A percentile compares a stretch with the other conserved stretches of the same genome.
Evolutionary conservation across 2,797 vertebrate genomes (phyloP).

Genomic region (Hipposideros larvatus): DNA sequence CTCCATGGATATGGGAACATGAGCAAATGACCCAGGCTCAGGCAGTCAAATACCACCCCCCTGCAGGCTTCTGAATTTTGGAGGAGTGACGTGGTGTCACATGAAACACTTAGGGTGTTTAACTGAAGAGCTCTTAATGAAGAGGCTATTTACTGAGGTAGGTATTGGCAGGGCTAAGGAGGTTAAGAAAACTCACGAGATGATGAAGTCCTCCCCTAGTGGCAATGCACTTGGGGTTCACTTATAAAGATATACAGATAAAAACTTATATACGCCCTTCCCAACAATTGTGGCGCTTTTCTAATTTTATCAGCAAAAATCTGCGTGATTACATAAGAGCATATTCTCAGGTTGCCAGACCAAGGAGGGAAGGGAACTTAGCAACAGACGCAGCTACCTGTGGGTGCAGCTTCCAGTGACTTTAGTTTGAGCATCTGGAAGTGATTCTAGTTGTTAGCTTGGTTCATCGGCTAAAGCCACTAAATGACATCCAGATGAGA

Average conservation of each 20-base stretch:
- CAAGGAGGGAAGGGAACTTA: neutral
- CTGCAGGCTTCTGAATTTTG: neutral
- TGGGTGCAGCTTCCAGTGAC: neutral
- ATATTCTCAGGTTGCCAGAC: neutral
- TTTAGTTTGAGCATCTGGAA: neutral
- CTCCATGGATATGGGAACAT: accelerated
- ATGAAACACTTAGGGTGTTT: neutral
- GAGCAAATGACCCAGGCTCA: neutral
- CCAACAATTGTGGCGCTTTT: neutral
- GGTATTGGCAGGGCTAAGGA: neutral
- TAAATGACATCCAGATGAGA: neutral
- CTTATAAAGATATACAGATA: neutral
- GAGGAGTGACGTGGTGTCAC: neutral
- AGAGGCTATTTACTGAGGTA: neutral
- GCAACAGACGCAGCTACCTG: no score
- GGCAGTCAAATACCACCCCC: neutral
- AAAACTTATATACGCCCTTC: neutral
- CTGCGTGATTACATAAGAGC: neutral
- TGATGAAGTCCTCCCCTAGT: neutral
- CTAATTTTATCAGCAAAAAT: conserved; percentile 20
- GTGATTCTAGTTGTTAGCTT: neutral
- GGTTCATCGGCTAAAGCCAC: neutral
- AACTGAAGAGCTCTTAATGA: neutral
- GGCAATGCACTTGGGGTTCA: neutral
- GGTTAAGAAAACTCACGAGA: neutral